A percentile compares a stretch with the other conserved stretches of the same genome.
Evolutionary conservation across 2,797 vertebrate species (phyloP).

Genomic region (Aeoliscus strigatus): DNA sequence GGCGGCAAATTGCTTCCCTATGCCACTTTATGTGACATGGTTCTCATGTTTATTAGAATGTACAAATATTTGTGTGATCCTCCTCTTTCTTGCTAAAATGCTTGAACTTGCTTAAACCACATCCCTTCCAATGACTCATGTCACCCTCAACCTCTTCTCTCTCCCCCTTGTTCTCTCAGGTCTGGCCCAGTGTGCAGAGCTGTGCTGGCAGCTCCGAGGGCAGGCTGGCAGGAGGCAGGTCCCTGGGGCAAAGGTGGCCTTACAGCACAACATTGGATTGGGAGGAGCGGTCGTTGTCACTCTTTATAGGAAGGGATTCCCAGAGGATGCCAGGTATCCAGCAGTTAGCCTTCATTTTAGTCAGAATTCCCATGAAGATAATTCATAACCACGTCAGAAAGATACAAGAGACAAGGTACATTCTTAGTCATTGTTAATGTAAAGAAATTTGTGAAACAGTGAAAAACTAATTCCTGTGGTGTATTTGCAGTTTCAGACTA

Average conservation of each 20-base stretch:
- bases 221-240: slow-evolving; percentile 88
- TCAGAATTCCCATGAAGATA: neutral
- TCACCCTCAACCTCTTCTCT: neutral
- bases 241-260: slow-evolving; percentile 83
- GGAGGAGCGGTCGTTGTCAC: slow-evolving; percentile 89
- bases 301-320: slow-evolving; percentile 89
- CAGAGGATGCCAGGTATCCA: slow-evolving; percentile 61
- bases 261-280: slow-evolving; percentile 94
- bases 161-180: slow-evolving; percentile 70
- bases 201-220: slow-evolving; percentile 96
- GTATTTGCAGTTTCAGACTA: too few relatives aligned
- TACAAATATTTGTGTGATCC: too few relatives aligned
- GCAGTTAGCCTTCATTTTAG: neutral
- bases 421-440: too few relatives aligned
- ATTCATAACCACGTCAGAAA: neutral
- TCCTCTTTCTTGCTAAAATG: too few relatives aligned
- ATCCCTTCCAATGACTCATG: neutral
- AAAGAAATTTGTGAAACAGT: too few relatives aligned
- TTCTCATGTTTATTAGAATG: too few relatives aligned
- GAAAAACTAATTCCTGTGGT: too few relatives aligned
- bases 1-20: too few relatives aligned
- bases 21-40: too few relatives aligned
- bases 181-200: slow-evolving; percentile 94
- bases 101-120: too few relatives aligned
- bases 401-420: too few relatives aligned